Percentiles rank a stretch among this genome's conserved stretches.
These are phyloP conservation scores for Oxyura jamaicensis DNA, from an alignment of 2,113 vertebrate genomes.

Conservation along the genomic window DNA sequence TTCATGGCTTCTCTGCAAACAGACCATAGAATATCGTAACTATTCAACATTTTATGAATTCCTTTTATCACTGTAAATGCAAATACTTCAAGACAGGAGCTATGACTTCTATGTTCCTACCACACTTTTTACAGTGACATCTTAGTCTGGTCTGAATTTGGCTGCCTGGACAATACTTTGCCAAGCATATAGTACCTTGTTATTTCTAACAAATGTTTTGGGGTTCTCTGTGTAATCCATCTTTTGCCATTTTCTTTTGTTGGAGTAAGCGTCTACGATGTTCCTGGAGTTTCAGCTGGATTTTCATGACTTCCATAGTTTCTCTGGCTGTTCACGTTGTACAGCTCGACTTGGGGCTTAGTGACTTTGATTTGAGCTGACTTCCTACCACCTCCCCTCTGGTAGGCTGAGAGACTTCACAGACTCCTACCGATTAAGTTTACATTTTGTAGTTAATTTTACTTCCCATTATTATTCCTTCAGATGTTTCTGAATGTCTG, in stretches of 20 bases:
- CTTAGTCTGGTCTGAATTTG: constrained; percentile 6
- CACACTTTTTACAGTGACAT: background rate
- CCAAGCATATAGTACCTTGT: background rate
- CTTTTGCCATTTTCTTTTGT: background rate
- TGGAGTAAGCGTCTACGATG: background rate
- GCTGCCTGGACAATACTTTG: background rate
- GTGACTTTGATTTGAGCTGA: background rate
- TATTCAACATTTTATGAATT: background rate
- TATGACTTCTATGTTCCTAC: background rate
- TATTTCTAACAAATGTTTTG: background rate
- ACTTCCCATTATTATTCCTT: background rate
- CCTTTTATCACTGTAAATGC: background rate
- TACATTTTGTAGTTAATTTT: background rate
- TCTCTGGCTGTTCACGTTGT: background rate
- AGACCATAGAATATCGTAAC: constrained; percentile 3
- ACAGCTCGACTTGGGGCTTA: background rate
- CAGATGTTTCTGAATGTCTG: background rate
- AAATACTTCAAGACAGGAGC: background rate
- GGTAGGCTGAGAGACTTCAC: background rate
- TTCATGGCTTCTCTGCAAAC: background rate
- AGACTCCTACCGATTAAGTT: background rate
- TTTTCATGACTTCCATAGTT: background rate
- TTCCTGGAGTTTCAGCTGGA: background rate
- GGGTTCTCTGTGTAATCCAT: background rate
- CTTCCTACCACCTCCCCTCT: background rate